Base-by-base conservation (phyloP, 30 jellyfish, hydroid and myxozoan genomes). In the Chrysaora quinquecirrha region DNA sequence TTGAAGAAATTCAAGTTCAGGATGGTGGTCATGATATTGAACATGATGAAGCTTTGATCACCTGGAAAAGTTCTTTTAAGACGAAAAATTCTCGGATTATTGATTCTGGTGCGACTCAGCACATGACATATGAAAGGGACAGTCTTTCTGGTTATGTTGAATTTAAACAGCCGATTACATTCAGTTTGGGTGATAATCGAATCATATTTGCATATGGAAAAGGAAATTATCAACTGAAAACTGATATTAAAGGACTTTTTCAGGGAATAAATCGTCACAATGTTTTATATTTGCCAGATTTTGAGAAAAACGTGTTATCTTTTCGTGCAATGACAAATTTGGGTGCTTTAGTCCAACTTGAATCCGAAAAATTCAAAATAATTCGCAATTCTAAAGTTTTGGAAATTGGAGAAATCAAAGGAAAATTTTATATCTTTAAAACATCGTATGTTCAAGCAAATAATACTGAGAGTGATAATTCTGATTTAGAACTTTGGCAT, bases 241-340 rank as follows among this genome's bases (percentile, higher is more conserved):
- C 89, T 33, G 80, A 58, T 77, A 43, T 77, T 60, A 79, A 64
- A 60, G 89, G 89, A n/a, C 3, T 20, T 23, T 20, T 32, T 0
- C 89, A 77, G 80, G 61, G 25, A 10, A 61, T 77, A 35, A 79
- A 70, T 23, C 71, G 58, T 16, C 23, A 77, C 16, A 64, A 80
- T 61, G 89, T 76, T 35, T 10, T 76, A 23, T 78, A 61, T 78
- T 63, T 78, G 60, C 89, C 89, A 32, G 82, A 62, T 38, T 46
- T 78, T 22, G 73, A 58, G 30, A 35, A 50, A 47, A 78, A 78
- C 52, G 34, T 78, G 34, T 62, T 78, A 58, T 77, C 88, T 43
- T 66, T 77, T 80, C 79, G 71, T 60, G 66, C 69, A 11, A 52
- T 77, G 63, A 77, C 88, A 32, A 77, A 58, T 22, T 66, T 31